These are phyloP conservation scores for Troilus luridus DNA, from an alignment of 2,888 invertebrate species.

Conservation along the genomic window DNA sequence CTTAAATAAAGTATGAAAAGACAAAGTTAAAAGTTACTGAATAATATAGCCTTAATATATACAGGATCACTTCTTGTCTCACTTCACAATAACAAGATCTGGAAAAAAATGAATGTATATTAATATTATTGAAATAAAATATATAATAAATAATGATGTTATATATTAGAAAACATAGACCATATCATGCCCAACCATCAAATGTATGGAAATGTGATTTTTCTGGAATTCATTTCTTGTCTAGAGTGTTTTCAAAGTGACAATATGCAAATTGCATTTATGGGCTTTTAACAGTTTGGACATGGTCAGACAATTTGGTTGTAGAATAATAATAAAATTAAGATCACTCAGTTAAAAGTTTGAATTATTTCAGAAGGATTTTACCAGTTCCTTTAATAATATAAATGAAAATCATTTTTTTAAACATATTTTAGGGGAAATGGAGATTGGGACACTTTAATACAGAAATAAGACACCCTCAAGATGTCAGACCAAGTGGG, in stretches of 20 bases:
- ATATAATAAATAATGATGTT: background rate
- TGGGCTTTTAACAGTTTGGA: too few relatives aligned
- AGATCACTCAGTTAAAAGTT: background rate
- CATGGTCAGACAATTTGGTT: background rate
- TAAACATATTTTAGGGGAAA: background rate
- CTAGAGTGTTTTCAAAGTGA: too few relatives aligned
- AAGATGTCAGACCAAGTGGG: too few relatives aligned
- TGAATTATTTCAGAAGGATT: background rate
- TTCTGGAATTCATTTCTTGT: too few relatives aligned
- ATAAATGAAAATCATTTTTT: background rate
- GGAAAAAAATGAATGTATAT: background rate
- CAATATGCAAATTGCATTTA: too few relatives aligned
- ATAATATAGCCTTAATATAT: conserved; percentile 23
- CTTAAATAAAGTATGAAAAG: conserved; percentile 23
- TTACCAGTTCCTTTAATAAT: background rate
- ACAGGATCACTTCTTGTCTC: conserved; percentile 43
- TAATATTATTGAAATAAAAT: background rate
- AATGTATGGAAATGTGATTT: too few relatives aligned
- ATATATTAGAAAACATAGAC: background rate
- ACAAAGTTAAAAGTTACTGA: background rate
- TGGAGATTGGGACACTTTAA: too few relatives aligned
- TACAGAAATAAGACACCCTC: too few relatives aligned
- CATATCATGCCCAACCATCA: too few relatives aligned
- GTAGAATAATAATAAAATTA: background rate
- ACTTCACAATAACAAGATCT: background rate